Base-by-base conservation (phyloP, 1,140 invertebrate species). In the Nasonia vitripennis region DNA sequence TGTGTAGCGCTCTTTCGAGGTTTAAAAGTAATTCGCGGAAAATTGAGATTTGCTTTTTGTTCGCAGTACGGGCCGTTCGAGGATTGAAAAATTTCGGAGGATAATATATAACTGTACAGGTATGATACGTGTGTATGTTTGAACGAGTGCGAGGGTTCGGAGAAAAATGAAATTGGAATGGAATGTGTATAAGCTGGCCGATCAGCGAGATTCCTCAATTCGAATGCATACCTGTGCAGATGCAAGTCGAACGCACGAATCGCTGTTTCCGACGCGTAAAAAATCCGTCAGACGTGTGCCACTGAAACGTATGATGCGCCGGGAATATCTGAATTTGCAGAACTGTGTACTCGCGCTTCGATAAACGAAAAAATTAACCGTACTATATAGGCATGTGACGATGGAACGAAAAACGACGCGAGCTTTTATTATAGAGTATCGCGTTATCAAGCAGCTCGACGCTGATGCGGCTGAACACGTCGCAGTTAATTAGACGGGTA, bases 401-500 rank as follows among this genome's bases (percentile, higher is more conserved):
- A 55, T 34, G 9, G 14, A 62, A 55, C 77, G 6, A 20, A 0
- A 55, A 62, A 7, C 2, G 27, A 62, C 9, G 14, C 31, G 73
- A 37, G 34, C 34, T 37, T 37, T 0, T 27, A 27, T 27, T 27
- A 27, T 27, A 37, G 34, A 37, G 34, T 37, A 62, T 75, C 51
- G 41, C 62, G 55, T 83, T 62, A 77, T 55, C 51, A 83, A 83
- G 10, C 45, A 20, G 31, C 34, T 41, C 34, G 31, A 6, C 7
- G 17, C 1, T 5, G 41, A 2, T 51, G 37, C 2, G 20, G 45
- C 55, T 70, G 73, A 17, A 51, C 17, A 4, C 20, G 55, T n/a
- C 20, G 55, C 78, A 78, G 78, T 86, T 89, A 87, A 89, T 90
- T 87, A 87, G 70, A 86, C 31, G 78, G 37, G 87, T 89, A 90